Evolutionary conservation across 2,113 vertebrate species (phyloP).

Genomic region (Rhinichthys klamathensis): DNA sequence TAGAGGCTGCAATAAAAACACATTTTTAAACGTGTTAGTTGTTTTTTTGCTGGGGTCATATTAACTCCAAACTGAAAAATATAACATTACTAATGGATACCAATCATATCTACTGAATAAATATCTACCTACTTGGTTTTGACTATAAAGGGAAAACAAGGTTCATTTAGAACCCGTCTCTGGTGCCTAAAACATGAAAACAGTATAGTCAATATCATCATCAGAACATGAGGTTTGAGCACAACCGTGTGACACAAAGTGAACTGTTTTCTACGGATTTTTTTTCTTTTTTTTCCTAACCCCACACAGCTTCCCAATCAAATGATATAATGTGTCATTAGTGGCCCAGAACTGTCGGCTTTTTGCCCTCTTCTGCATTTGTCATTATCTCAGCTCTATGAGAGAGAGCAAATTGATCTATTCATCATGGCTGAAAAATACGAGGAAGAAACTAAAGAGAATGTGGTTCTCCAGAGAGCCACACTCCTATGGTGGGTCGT

Average conservation of each 20-base stretch:
- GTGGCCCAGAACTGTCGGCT: constrained; percentile 67
- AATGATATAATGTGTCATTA: constrained; percentile 56
- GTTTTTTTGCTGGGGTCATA: background rate
- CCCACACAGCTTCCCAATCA: constrained; percentile 37
- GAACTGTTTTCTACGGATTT: constrained; percentile 32
- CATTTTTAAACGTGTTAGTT: too few species aligned
- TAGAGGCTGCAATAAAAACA: too few species aligned
- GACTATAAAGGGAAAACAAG: background rate
- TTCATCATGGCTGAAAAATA: constrained; percentile 56
- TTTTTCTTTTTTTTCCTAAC: constrained; percentile 44
- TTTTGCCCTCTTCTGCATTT: constrained; percentile 55
- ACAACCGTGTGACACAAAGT: background rate
- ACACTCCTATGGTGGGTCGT: background rate
- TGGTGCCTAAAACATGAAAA: background rate
- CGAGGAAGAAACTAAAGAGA: constrained; percentile 52
- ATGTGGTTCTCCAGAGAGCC: background rate
- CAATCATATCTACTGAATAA: background rate
- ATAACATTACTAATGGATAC: background rate
- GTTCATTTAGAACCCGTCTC: background rate
- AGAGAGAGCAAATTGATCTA: constrained; percentile 63
- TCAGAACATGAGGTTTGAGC: background rate
- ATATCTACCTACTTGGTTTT: background rate
- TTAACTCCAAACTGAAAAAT: too few species aligned
- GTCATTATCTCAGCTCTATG: constrained; percentile 56
- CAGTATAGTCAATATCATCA: background rate